phyloP scores from a whole-genome alignment of 2,113 vertebrate genomes.

The Cyprinus carpio region DNA sequence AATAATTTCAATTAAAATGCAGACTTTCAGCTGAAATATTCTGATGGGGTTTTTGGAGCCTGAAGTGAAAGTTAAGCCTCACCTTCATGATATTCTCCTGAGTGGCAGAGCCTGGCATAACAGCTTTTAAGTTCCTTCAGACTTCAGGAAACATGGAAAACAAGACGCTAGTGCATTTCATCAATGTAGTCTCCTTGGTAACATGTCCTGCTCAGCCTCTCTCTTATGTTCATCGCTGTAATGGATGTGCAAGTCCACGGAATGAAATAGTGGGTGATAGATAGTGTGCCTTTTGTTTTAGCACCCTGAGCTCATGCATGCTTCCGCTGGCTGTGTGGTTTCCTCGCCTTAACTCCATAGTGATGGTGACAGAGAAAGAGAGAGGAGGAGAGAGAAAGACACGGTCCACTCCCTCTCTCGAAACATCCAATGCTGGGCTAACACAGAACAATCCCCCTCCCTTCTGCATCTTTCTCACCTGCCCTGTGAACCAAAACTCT shows the following conservation, averaged over 20 bases:
- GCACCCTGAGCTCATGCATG: constrained; percentile 7
- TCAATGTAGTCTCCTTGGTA: constrained; percentile 28
- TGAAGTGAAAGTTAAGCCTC: constrained; percentile 26
- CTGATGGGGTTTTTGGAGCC: not conserved
- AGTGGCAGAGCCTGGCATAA: constrained; percentile 32
- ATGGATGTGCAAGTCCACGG: not conserved
- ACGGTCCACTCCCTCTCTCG: constrained; percentile 47
- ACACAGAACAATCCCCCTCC: constrained; percentile 39
- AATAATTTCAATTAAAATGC: not conserved
- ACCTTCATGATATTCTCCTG: constrained; percentile 41
- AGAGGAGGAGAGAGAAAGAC: constrained; percentile 20
- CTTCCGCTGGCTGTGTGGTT: constrained; percentile 1
- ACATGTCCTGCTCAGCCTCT: constrained; percentile 22
- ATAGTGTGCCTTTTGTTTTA: constrained; percentile 6
- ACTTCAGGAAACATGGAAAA: constrained; percentile 15
- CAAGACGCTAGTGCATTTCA: constrained; percentile 14
- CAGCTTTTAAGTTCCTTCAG: constrained; percentile 31
- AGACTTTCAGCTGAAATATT: not conserved
- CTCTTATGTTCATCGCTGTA: constrained; percentile 12
- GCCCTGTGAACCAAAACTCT: constrained; percentile 59
- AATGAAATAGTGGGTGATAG: not conserved
- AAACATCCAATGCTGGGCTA: constrained; percentile 46
- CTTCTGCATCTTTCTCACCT: constrained; percentile 54
- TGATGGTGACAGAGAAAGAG: constrained; percentile 27
- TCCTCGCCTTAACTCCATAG: constrained; percentile 34